Conservation (phyloP, 2,113 vertebrate genomes). For the Lagopus muta region DNA sequence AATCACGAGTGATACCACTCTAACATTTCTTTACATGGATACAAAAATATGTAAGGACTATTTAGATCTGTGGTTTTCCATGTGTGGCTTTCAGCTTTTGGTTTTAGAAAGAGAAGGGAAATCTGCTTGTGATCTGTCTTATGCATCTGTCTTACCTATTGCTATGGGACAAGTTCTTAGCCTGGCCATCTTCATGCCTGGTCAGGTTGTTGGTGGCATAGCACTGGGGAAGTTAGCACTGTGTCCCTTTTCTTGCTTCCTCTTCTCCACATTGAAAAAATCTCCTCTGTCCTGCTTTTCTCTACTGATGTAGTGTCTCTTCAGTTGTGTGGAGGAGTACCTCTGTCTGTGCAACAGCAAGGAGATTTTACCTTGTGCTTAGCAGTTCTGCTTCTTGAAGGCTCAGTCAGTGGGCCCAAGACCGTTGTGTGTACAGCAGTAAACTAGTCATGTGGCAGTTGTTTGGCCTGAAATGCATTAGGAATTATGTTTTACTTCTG, state of each 20-base stretch:
- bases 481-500: not conserved
- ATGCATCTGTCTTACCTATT: not conserved
- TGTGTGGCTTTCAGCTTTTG: not conserved
- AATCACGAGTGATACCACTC: not conserved
- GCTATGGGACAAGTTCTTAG: not conserved
- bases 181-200: not conserved
- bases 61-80: not conserved
- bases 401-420: fast-evolving
- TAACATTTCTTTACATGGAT: not conserved
- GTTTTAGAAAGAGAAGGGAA: not conserved
- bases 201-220: not conserved
- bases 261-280: not conserved
- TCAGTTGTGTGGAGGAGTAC: not conserved
- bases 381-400: not conserved
- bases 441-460: not conserved
- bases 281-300: not conserved
- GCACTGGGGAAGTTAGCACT: not conserved
- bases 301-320: not conserved
- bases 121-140: not conserved
- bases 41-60: not conserved
- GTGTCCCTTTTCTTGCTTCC: not conserved
- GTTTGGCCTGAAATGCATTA: not conserved
- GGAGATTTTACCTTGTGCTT: not conserved
- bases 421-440: not conserved
- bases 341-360: not conserved